These are phyloP conservation scores for Neoitamus cyanurus DNA, from an alignment of 2,888 invertebrate genomes.

Conservation along the genomic window DNA sequence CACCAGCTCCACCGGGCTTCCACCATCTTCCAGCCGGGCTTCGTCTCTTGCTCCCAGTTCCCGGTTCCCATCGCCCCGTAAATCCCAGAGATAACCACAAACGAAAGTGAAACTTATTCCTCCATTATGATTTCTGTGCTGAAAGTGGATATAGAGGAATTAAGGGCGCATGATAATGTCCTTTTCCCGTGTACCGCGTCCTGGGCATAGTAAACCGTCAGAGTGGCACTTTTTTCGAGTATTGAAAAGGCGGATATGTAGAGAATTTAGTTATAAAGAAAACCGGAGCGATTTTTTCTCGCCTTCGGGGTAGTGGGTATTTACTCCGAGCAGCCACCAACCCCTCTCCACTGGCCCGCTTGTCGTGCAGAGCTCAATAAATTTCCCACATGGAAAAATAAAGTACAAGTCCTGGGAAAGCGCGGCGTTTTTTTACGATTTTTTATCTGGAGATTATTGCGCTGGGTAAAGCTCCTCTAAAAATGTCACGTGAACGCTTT, in stretches of 20 bases:
- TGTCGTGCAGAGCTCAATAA: neutral
- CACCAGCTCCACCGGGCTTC: neutral
- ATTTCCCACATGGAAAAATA: neutral
- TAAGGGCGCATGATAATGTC: slow-evolving; percentile 48
- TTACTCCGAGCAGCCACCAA: neutral
- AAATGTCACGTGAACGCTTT: neutral
- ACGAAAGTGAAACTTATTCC: slow-evolving; percentile 44
- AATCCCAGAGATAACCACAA: slow-evolving; percentile 34
- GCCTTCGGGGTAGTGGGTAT: neutral
- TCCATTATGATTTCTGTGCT: slow-evolving; percentile 42
- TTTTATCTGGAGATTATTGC: neutral
- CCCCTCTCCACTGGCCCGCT: neutral
- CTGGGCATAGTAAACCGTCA: neutral
- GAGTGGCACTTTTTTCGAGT: neutral
- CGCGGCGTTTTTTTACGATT: neutral
- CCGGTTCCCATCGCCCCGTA: neutral
- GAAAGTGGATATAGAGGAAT: slow-evolving; percentile 40
- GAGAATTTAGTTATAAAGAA: slow-evolving; percentile 41
- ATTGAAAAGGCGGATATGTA: slow-evolving; percentile 19
- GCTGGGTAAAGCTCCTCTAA: neutral
- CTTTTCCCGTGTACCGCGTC: neutral
- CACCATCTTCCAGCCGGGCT: neutral
- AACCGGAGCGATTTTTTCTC: slow-evolving; percentile 6
- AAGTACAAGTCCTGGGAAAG: neutral
- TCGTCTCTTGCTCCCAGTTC: neutral